Evolutionary conservation across 2,888 invertebrate genomes (phyloP).

Genomic region (Frankliniella fusca): DNA sequence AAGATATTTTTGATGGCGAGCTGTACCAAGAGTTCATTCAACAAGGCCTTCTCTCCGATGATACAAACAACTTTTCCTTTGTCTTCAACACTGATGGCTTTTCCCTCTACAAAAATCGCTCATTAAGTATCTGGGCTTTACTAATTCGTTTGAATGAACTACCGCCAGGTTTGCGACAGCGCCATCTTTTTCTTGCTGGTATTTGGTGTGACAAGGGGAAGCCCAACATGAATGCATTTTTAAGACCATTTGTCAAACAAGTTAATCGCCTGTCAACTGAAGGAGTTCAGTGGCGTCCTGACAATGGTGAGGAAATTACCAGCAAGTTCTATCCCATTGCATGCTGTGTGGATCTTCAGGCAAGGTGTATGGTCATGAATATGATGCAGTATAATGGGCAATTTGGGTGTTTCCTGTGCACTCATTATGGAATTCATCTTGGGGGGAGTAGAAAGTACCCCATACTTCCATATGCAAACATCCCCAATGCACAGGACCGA

Average conservation of each 20-base stretch:
- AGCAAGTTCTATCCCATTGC: constrained; percentile 20
- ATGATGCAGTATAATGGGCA: constrained; percentile 29
- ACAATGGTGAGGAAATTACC: too few species aligned
- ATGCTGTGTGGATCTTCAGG: constrained; percentile 29
- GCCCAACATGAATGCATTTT: too few species aligned
- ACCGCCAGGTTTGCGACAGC: not conserved
- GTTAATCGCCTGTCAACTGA: not conserved
- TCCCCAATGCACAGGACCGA: not conserved
- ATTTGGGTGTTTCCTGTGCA: constrained; percentile 28
- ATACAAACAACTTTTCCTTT: constrained; percentile 21
- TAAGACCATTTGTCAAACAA: constrained; percentile 27
- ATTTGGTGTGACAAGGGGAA: constrained; percentile 25
- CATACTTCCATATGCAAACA: not conserved
- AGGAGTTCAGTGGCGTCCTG: constrained; percentile 27
- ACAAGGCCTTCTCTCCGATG: not conserved
- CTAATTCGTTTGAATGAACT: constrained; percentile 29
- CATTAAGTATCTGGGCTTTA: constrained; percentile 28
- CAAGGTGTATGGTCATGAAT: constrained; percentile 28
- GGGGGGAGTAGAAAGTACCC: constrained; percentile 7
- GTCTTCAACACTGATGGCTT: constrained; percentile 30
- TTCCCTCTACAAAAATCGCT: constrained; percentile 25
- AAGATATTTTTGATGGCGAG: constrained; percentile 30
- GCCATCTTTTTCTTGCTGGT: constrained; percentile 27
- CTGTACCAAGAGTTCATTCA: not conserved
- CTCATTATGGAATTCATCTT: constrained; percentile 1